phyloP scores from a whole-genome alignment of 2,797 vertebrate species.

The Hippopotamyrus pictus region DNA sequence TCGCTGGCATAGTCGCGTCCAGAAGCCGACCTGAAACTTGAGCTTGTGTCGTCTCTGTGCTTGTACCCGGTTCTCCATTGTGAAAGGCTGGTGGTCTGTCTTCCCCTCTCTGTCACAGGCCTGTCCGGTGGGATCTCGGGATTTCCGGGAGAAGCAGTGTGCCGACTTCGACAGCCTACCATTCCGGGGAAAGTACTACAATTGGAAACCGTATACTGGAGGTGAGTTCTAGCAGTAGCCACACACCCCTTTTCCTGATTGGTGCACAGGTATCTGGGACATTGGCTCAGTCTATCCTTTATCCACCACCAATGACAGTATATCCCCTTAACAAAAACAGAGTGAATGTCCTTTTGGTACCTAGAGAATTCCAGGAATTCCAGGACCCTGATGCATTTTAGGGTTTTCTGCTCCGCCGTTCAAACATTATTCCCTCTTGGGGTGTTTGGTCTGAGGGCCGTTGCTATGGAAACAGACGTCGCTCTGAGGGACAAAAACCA shows the following conservation, averaged over 20 bases:
- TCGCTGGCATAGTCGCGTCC: neutral
- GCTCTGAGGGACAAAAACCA: neutral
- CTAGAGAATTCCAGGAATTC: slow-evolving; percentile 49
- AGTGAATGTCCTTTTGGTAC: slow-evolving; percentile 38
- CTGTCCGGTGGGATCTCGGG: slow-evolving; percentile 78
- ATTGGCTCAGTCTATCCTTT: slow-evolving; percentile 22
- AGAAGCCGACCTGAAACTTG: neutral
- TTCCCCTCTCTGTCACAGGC: slow-evolving; percentile 56
- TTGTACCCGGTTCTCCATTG: neutral
- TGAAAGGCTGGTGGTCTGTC: neutral
- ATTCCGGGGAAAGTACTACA: slow-evolving; percentile 97
- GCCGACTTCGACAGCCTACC: slow-evolving; percentile 94
- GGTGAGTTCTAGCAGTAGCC: slow-evolving; percentile 62
- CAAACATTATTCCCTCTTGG: slow-evolving; percentile 8
- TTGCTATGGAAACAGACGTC: neutral
- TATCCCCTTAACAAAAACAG: slow-evolving; percentile 38
- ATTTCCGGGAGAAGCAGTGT: slow-evolving; percentile 97
- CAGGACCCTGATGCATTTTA: slow-evolving; percentile 22
- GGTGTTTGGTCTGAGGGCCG: slow-evolving; percentile 28
- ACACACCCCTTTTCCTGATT: slow-evolving; percentile 7
- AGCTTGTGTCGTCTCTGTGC: neutral
- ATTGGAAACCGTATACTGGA: slow-evolving; percentile 98
- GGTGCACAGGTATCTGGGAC: neutral
- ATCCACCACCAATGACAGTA: slow-evolving; percentile 28
- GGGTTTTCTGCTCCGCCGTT: slow-evolving; percentile 20